Evolutionary conservation across 2,113 vertebrate species (phyloP), one percentile per base, ranked within the genome.

Genomic region (Lampris incognitus): DNA sequence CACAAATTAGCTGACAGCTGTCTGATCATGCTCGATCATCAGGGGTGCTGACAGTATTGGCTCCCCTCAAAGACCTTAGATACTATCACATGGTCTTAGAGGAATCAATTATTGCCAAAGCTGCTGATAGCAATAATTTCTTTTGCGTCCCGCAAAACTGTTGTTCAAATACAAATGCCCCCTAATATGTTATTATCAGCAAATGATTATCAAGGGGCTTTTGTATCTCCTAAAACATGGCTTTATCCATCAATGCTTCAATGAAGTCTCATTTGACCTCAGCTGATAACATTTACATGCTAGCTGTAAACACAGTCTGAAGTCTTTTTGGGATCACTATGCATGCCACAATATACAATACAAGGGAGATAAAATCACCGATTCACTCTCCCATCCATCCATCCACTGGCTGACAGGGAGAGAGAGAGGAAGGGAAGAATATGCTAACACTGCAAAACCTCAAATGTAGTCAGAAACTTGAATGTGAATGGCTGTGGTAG

Each of bases 31-130:
- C 73, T 82, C 61, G 60, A 78, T 85, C 70, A 65, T 71, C 65
- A 75, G n/a, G 39, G 6, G 48, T 50, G 55, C 74, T 81, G 89
- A 81, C 73, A 78, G 76, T 55, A 82, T 77, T 84, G 88, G 84
- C 78, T 88, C 78, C 72, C 66, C 66, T 84, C 85, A 54, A 75
- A 77, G 71, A 79, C 65, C 72, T 74, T 67, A 76, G 68, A 66
- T 24, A 24, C 24, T 85, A 82, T 81, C 78, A 41, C 71, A 80
- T 75, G 4, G 24, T 70, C 76, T 46, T 6, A 11, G 9, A 69
- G 81, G 76, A 54, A 81, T 82, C 83, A 71, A 80, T 92, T 83
- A 85, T 75, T 83, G 81, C 72, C 81, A 42, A 39, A n/a, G 8
- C 72, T 72, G 72, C 75, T 76, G 67, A 79, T 76, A 72, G 51